Evolutionary conservation across 2,113 vertebrate genomes (phyloP), one percentile per base, ranked within the genome.

Genomic region (Hyperopisus bebe): DNA sequence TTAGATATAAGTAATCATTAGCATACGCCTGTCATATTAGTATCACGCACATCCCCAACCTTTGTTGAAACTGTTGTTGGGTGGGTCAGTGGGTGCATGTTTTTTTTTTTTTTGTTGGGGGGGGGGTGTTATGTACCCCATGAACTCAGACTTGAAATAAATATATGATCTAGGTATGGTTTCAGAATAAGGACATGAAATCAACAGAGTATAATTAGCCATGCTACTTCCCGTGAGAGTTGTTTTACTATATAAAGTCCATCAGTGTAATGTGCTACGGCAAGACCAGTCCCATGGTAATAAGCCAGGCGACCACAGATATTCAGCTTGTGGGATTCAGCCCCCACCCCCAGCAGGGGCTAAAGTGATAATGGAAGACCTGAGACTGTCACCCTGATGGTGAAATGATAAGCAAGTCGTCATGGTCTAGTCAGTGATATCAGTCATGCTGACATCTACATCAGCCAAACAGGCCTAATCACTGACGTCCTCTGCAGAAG

Each of bases 101-200:
- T n/a, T 66, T 58, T 24, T n/a, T 21, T 55, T 53, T 21, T 53
- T 5, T 8, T 24, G 1, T 53, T 21, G 58, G 58, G 3, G 39
- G 55, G 44, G 10, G 31, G 17, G 8, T 2, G 10, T 24, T 50
- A 51, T 80, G 31, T 39, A 82, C 44, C 47, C 17, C 48, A 46
- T 84, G 39, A 46, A 47, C 39, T 3, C 8, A 11, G 82, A 47
- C 82, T 84, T 46, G 44, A 84, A 84, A 84, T 47, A 84, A 87
- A 87, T 13, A 50, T 39, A 13, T 27, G 21, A 15, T 39, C 47
- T 50, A 50, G 66, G 46, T 48, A 74, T 88, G 7, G 46, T 35
- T 46, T 88, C 66, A 88, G 70, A 77, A 89, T 39, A 89, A 77
- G 66, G 46, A 51, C 62, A 80, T 89, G 27, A 89, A 89, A 80